Evolutionary conservation across 2,797 vertebrate genomes (phyloP), one percentile per base, ranked within the genome.

Genomic region (Taenioides sp.): DNA sequence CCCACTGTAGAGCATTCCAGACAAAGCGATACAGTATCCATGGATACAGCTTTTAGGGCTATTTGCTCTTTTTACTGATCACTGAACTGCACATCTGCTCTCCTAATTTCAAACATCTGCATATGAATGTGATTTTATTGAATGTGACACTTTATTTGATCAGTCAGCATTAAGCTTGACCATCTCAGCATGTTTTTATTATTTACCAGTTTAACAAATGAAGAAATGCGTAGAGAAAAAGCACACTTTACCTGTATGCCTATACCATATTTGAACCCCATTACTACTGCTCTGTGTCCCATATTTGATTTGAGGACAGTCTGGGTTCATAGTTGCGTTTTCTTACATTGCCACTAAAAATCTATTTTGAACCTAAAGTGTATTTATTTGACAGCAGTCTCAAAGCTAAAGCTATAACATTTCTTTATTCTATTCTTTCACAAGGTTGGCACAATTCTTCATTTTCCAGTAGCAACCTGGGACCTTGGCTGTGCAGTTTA

Each of bases 401-500:
- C 25, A 47, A n/a, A 73, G 67, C 28, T n/a, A 61, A 20, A 5
- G 14, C 14, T 47, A 47, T 47, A 47, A 25, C 18, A 12, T 67
- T 22, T 25, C 7, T 70, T 60, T 50, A 52, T 54, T 14, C 7
- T 27, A 73, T 18, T n/a, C 71, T 55, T 57, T 57, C 62, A 14
- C 22, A 65, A 71, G 62, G 72, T 49, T 52, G 55, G 40, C 68
- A 65, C 28, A 31, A 25, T 78, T 70, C 68, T 65, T n/a, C 28
- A 16, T 59, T 63, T 71, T 59, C n/a, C 65, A 14, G 65, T 70
- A 31, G 47, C 49, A 50, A 31, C 65, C 18, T n/a, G 65, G 20
- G 34, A 69, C 70, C 18, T 57, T 64, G n/a, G 65, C 60, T 67
- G 67, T 77, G 74, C 70, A 65, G 79, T 86, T 78, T 6, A 69